Base-by-base conservation (phyloP, 2,888 invertebrate genomes). In the Nesidiocoris tenuis region DNA sequence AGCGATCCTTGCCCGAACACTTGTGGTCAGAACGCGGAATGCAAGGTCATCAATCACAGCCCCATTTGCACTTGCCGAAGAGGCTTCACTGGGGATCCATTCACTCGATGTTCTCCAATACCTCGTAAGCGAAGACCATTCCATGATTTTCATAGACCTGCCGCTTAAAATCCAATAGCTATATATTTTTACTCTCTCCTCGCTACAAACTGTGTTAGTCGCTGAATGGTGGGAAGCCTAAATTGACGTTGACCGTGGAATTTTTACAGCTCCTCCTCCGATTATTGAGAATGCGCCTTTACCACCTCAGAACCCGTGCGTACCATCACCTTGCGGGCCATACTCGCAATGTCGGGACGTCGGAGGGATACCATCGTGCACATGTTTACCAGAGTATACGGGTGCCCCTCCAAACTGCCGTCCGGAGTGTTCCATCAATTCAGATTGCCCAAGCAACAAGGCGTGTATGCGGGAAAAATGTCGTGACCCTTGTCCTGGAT, bases 311-410 rank as follows among this genome's bases (percentile, higher is more conserved):
- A 80, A 90, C 81, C 93, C 93, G 0, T 94, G 94, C 82, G 90
- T 93, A 82, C 93, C 94, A 71, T 93, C 93, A 24, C 94, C 94
- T 0, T 95, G 95, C 82, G 95, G 95, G 56, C 85, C 91, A 0
- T 95, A 95, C 83, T 93, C 95, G 1, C 85, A 91, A 82, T 91
- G 93, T 84, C 89, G 87, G 81, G 88, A 91, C 83, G 87, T 90
- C 78, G 91, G 92, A 80, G 91, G 90, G 39, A 91, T 90, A 21
- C 93, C 93, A 21, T 89, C 92, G 71, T 94, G 94, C 82, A 88
- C 89, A 55, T 95, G 94, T 81, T 88, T 93, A 77, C 88, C 90
- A 81, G 92, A 92, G 80, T 93, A 93, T 82, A 89, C 89, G 82
- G 94, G 94, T 74, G 93, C 94, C 84, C 94, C 94, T 2, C 91